These are phyloP conservation scores for Micrastur ruficollis DNA, from an alignment of 2,797 vertebrate species.

Conservation along the genomic window DNA sequence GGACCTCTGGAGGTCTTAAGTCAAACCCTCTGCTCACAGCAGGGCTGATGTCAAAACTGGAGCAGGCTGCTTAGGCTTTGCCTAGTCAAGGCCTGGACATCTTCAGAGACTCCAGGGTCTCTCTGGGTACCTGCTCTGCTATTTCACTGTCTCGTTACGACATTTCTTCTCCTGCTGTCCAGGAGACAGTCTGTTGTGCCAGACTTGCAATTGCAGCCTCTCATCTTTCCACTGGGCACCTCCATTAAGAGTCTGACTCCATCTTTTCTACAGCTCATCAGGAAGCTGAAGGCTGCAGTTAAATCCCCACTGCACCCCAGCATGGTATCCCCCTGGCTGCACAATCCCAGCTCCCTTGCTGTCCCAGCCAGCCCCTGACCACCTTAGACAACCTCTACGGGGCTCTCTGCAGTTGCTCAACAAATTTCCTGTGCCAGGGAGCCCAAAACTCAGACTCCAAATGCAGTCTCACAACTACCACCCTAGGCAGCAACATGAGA, in stretches of 20 bases:
- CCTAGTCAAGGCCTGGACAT: neutral
- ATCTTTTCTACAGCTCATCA: neutral
- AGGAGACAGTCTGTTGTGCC: neutral
- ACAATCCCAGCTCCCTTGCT: accelerated
- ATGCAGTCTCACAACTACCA: neutral
- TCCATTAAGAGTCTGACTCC: neutral
- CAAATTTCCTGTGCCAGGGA: neutral
- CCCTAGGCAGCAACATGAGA: accelerated
- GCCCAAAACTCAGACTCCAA: neutral
- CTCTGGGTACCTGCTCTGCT: neutral
- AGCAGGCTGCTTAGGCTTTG: neutral
- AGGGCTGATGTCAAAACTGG: neutral
- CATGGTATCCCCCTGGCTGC: neutral
- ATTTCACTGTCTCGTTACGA: neutral
- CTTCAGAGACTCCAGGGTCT: neutral
- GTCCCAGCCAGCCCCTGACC: neutral
- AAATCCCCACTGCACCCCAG: neutral
- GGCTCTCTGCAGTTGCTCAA: neutral
- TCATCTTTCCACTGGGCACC: neutral
- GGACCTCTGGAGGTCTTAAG: no score
- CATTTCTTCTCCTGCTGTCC: neutral
- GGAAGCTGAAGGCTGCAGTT: neutral
- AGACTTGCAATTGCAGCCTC: neutral
- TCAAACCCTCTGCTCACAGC: neutral
- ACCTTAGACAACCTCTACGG: neutral